These are phyloP conservation scores for Crambe crambe DNA, from an alignment of 37 sponge, comb jelly and placozoan genomes.

Conservation along the genomic window DNA sequence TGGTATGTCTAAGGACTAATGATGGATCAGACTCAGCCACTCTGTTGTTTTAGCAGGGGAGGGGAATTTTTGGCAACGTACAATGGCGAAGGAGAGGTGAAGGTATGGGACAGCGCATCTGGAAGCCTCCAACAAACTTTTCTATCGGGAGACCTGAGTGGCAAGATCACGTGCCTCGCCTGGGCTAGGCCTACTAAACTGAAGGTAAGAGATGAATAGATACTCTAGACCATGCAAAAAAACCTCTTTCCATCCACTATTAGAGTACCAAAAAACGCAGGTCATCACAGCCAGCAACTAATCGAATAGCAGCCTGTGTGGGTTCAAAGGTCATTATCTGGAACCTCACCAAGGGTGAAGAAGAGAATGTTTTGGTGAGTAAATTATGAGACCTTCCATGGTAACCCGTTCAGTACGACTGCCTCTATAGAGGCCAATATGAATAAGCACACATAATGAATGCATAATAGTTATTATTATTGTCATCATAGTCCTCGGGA, in stretches of 20 bases:
- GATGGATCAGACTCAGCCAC: neutral
- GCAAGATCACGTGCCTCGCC: neutral
- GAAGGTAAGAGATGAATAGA: too few relatives aligned
- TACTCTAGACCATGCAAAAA: neutral
- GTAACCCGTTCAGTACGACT: too few relatives aligned
- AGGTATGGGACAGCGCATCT: conserved; percentile 28
- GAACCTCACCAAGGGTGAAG: conserved; percentile 25
- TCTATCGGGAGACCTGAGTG: neutral
- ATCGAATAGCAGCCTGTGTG: conserved; percentile 18
- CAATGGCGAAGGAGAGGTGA: conserved; percentile 26
- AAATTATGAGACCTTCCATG: too few relatives aligned
- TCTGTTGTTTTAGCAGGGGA: conserved; percentile 3
- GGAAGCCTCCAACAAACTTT: conserved; percentile 4
- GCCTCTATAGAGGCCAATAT: neutral
- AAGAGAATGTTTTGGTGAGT: conserved; percentile 13
- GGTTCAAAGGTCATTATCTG: conserved; percentile 19
- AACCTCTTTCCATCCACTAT: neutral
- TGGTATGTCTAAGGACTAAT: neutral
- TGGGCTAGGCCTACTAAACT: too few relatives aligned
- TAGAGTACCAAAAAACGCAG: neutral
- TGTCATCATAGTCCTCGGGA: neutral
- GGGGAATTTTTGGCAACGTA: conserved; percentile 9
- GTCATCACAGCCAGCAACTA: neutral
- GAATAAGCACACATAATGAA: too few relatives aligned
- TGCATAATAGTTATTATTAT: too few relatives aligned